These are phyloP conservation scores for Myocastor coypus DNA, from an alignment of 2,113 vertebrate species.

Conservation along the genomic window DNA sequence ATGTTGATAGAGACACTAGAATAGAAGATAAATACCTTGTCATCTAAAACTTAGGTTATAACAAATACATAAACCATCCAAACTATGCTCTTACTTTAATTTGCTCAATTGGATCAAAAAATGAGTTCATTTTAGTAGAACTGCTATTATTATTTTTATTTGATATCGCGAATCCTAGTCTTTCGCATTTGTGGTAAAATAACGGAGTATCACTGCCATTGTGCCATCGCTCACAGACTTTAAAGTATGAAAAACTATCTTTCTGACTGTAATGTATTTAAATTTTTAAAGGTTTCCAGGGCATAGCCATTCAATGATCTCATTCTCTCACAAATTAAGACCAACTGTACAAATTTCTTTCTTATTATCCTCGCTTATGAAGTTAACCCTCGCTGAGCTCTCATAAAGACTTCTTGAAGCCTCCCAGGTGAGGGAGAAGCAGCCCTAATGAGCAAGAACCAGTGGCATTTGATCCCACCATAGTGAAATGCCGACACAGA, in stretches of 20 bases:
- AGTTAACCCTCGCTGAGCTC: slow-evolving; percentile 73
- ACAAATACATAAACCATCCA: not conserved
- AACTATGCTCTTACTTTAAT: not conserved
- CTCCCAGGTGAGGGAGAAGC: slow-evolving; percentile 67
- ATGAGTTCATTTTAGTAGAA: not conserved
- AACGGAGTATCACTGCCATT: not conserved
- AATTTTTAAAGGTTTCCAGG: slow-evolving; percentile 52
- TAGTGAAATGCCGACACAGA: slow-evolving; percentile 64
- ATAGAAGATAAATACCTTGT: not conserved
- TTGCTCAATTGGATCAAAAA: slow-evolving; percentile 1
- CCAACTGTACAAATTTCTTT: slow-evolving; percentile 38
- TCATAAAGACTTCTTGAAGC: slow-evolving; percentile 65
- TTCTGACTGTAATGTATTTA: slow-evolving; percentile 57
- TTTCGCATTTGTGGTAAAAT: not conserved
- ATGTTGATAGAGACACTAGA: not conserved
- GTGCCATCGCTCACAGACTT: not conserved
- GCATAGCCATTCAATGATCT: slow-evolving; percentile 66
- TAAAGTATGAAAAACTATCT: slow-evolving; percentile 24
- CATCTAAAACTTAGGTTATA: not conserved
- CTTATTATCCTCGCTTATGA: slow-evolving; percentile 63
- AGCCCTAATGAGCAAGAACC: slow-evolving; percentile 67
- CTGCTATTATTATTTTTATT: not conserved
- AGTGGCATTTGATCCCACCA: slow-evolving; percentile 68
- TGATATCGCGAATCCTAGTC: not conserved
- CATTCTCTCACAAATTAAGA: slow-evolving; percentile 73